Evolutionary conservation across 2,113 vertebrate species (phyloP).

Genomic region (Protobothrops mucrosquamatus): DNA sequence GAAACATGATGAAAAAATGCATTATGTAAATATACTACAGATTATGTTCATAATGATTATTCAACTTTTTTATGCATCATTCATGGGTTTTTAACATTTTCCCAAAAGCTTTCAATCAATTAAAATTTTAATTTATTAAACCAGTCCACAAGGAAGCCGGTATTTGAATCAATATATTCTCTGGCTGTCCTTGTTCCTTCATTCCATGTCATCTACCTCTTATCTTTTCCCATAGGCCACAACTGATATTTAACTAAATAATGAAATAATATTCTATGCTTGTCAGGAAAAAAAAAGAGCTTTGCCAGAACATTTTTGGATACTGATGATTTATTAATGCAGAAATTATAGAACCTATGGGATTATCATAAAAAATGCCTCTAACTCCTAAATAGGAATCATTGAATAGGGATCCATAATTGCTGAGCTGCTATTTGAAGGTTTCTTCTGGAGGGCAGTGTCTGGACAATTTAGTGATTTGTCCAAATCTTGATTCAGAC

Average conservation of each 20-base stretch:
- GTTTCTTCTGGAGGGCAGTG: background rate
- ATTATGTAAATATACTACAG: background rate
- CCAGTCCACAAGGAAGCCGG: background rate
- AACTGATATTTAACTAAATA: background rate
- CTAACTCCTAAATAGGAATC: background rate
- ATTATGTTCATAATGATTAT: background rate
- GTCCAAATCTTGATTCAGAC: background rate
- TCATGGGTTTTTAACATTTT: background rate
- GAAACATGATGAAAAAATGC: conserved; percentile 3
- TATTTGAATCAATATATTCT: background rate
- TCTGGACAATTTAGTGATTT: background rate
- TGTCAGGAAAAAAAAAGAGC: background rate
- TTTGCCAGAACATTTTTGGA: background rate
- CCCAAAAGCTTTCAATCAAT: conserved; percentile 19
- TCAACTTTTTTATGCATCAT: background rate
- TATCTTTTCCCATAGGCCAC: background rate
- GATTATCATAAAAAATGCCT: background rate
- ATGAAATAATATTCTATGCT: background rate
- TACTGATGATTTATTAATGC: background rate
- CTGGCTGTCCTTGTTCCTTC: background rate
- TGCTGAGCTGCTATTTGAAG: background rate
- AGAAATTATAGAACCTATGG: background rate
- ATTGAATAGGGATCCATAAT: background rate
- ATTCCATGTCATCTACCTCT: background rate
- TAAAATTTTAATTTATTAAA: conserved; percentile 6